A percentile compares a stretch with the other conserved stretches of the same genome.
Evolutionary conservation across 2,888 invertebrate species (phyloP).

Genomic region (Polietes domitor): DNA sequence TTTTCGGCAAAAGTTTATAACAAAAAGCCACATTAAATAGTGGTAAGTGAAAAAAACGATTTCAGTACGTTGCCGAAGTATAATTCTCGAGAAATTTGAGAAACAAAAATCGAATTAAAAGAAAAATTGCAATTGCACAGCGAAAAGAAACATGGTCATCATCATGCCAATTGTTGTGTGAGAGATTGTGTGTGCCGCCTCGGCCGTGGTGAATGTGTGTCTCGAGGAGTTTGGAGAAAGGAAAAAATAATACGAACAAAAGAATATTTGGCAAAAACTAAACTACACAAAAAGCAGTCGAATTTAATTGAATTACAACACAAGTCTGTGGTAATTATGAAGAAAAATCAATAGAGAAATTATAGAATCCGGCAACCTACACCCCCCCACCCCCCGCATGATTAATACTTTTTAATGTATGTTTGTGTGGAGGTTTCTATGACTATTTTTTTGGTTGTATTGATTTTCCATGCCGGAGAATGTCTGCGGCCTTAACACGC

Average conservation of each 20-base stretch:
- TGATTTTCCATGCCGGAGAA: neutral
- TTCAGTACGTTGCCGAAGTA: neutral
- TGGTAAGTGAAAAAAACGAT: constrained; percentile 66
- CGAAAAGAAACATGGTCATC: constrained; percentile 62
- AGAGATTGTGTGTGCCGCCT: no score
- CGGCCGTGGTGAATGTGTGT: constrained; percentile 15
- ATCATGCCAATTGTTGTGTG: constrained; percentile 53
- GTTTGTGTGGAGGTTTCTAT: constrained; percentile 18
- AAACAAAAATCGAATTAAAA: constrained; percentile 23
- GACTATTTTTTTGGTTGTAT: neutral
- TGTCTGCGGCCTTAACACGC: neutral
- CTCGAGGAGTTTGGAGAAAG: neutral
- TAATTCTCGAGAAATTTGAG: neutral
- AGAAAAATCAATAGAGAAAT: constrained; percentile 13
- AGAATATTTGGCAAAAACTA: neutral
- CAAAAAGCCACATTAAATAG: constrained; percentile 67
- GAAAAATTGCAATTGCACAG: constrained; percentile 15
- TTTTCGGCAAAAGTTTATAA: constrained; percentile 63
- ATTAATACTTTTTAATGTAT: neutral
- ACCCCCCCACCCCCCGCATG: neutral
- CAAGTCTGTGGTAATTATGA: neutral
- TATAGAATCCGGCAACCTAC: constrained; percentile 17
- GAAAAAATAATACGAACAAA: neutral
- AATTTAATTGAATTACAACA: neutral
- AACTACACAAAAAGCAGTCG: neutral